Evolutionary conservation across 2,113 vertebrate species (phyloP).

Genomic region (Actenoides hombroni): DNA sequence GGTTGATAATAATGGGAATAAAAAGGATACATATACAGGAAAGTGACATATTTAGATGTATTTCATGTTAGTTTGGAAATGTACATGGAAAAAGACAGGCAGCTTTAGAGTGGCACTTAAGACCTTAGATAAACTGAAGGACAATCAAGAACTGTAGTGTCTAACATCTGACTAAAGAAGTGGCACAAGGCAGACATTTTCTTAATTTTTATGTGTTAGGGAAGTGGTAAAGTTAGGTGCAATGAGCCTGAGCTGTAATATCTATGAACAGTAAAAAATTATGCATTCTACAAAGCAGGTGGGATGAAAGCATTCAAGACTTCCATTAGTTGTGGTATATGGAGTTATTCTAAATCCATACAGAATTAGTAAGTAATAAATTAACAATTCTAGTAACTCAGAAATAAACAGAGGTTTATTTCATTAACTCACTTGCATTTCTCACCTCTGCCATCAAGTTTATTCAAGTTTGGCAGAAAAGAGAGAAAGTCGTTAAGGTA

Average conservation of each 20-base stretch:
- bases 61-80: not conserved
- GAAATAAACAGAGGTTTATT: not conserved
- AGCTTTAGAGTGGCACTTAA: not conserved
- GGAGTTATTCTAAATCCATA: not conserved
- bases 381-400: not conserved
- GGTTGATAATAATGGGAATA: not conserved
- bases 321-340: not conserved
- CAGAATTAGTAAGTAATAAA: not conserved
- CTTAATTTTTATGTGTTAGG: not conserved
- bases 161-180: not conserved
- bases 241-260: not conserved
- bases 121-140: not conserved
- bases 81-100: not conserved
- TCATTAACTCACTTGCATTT: not conserved
- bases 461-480: not conserved
- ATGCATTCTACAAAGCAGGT: not conserved
- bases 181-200: not conserved
- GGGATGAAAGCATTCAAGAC: not conserved
- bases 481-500: not conserved
- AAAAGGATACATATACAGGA: not conserved
- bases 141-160: not conserved
- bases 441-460: not conserved
- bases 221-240: not conserved
- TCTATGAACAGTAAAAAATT: not conserved
- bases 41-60: not conserved